phyloP scores from a whole-genome alignment of 2,888 invertebrate genomes.

The Mamestra brassicae region DNA sequence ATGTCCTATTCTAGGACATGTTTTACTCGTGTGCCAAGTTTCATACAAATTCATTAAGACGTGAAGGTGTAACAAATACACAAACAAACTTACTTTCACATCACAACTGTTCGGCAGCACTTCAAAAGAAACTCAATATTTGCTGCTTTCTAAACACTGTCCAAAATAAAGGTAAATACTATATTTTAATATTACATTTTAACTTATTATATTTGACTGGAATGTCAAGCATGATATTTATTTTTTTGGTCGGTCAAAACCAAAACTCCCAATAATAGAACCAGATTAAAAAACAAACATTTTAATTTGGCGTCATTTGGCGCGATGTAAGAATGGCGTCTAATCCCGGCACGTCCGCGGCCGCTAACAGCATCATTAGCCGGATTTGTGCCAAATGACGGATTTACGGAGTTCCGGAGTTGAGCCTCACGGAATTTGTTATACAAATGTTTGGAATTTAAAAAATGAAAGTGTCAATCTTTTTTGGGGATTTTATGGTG shows the following conservation, averaged over 20 bases:
- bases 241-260: not conserved
- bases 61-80: too few species aligned
- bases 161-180: too few species aligned
- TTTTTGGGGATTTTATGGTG: not conserved
- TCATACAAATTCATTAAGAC: too few species aligned
- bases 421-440: constrained; percentile 30
- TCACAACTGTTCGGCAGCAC: too few species aligned
- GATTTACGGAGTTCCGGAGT: constrained; percentile 49
- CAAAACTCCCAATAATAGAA: not conserved
- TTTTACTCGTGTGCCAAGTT: too few species aligned
- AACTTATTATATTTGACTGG: not conserved
- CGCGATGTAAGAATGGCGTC: constrained; percentile 37
- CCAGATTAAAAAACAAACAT: constrained; percentile 37
- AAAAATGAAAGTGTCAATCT: constrained; percentile 24
- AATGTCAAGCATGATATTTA: not conserved
- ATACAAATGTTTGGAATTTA: constrained; percentile 27
- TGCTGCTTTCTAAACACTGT: too few species aligned
- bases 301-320: constrained; percentile 35
- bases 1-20: too few species aligned
- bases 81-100: too few species aligned
- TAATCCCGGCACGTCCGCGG: constrained; percentile 55
- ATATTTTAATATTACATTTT: too few species aligned
- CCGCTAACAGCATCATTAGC: constrained; percentile 57
- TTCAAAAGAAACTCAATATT: too few species aligned
- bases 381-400: constrained; percentile 55